These are phyloP conservation scores for Anarsia innoxiella DNA, from an alignment of 2,888 invertebrate genomes.

Conservation along the genomic window DNA sequence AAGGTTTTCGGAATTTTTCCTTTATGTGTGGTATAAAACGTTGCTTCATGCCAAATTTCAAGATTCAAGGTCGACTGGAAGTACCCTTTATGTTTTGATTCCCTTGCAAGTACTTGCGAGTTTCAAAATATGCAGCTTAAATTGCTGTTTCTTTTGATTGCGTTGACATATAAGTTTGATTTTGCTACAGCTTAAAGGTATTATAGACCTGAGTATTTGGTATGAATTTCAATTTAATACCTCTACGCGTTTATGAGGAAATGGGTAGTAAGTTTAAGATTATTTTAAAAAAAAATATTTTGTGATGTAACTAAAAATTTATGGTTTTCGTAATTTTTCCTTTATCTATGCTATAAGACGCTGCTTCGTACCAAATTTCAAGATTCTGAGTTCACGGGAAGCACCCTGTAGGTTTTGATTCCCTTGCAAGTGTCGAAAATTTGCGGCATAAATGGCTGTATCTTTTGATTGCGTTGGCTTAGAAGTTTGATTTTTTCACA, in stretches of 20 bases:
- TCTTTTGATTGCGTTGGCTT: constrained; percentile 7
- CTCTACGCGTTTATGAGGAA: not conserved
- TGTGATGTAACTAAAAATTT: constrained; percentile 2
- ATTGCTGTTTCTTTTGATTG: no score
- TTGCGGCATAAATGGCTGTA: not conserved
- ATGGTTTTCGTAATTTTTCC: not conserved
- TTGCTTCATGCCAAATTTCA: no score
- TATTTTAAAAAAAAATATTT: not conserved
- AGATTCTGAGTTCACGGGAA: not conserved
- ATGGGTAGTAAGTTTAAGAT: not conserved
- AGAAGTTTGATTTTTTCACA: constrained; percentile 2
- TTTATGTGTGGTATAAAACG: no score
- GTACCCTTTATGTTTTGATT: no score
- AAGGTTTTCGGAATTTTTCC: no score
- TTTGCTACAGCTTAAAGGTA: not conserved
- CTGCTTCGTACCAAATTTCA: not conserved
- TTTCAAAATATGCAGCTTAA: no score
- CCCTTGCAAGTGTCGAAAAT: constrained; percentile 3
- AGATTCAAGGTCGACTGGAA: no score
- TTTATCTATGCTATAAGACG: not conserved
- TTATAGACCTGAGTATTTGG: not conserved
- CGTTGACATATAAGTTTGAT: no score
- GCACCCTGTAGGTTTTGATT: no score
- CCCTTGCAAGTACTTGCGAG: no score
- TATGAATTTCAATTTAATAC: not conserved